Conservation (phyloP, 2,113 vertebrate genomes). For the Ellobius talpinus region DNA sequence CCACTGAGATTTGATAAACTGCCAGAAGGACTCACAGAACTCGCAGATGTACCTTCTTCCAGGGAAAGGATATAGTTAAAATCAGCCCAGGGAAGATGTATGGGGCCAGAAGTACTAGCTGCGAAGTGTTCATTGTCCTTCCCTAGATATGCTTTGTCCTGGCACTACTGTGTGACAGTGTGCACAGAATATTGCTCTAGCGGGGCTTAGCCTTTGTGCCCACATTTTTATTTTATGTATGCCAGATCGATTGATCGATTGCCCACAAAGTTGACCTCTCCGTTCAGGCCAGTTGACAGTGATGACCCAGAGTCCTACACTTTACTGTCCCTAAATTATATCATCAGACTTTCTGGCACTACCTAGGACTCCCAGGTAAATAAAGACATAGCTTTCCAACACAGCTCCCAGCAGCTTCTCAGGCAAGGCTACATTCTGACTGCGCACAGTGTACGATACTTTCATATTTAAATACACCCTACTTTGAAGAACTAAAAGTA, state of each 20-base stretch:
- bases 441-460: background rate
- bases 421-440: conserved; percentile 9
- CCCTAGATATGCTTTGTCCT: background rate
- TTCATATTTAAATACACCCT: conserved; percentile 19
- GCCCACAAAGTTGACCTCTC: background rate
- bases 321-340: background rate
- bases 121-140: background rate
- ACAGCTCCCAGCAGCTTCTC: background rate
- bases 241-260: background rate
- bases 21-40: background rate
- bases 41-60: background rate
- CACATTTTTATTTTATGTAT: background rate
- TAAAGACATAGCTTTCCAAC: background rate
- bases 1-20: background rate
- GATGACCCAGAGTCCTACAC: background rate
- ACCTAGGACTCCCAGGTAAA: background rate
- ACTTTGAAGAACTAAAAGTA: conserved; percentile 5
- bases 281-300: background rate
- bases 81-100: background rate
- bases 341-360: background rate
- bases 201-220: background rate
- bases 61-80: conserved; percentile 26
- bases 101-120: background rate
- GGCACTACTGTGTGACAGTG: background rate
- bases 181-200: background rate